Base-by-base conservation (phyloP, 2,797 vertebrate genomes). In the Brachyrhaphis roseni region DNA sequence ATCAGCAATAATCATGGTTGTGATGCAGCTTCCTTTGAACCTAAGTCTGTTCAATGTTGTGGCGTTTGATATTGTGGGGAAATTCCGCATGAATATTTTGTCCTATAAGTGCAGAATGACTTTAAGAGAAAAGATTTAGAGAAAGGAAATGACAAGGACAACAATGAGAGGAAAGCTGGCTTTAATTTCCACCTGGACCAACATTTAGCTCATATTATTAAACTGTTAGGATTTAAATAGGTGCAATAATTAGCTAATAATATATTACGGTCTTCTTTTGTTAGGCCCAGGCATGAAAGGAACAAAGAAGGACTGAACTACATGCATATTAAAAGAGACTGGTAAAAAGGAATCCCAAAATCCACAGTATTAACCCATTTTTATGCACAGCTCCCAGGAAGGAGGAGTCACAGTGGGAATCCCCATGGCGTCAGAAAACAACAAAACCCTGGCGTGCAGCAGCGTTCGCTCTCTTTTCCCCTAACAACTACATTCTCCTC, bases 1-100 rank as follows among this genome's bases (percentile, higher is more conserved):
- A 90, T 89, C 90, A 78, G 75, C 85, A 80, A 84, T 79, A 84
- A 46, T 85, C 70, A 76, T 78, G 73, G 81, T 39, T 82, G 23
- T 55, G 18, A 57, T 75, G 47, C 43, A 72, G 72, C 39, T 78
- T 75, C 66, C 45, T 81, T 78, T 43, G 20, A 68, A 55, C 47
- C 46, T 15, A 77, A 78, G 46, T 76, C 36, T 78, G 59, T 23
- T 12, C 36, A 74, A 20, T 70, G 8, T 53, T 20, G 47, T 20
- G 47, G 1, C 6, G 18, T 49, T 53, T 26, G 26, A 53, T 4
- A 28, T 68, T 75, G 10, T 4, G 70, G 43, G 43, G 26, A 46
- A 28, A 46, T 71, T 8, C 43, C 8, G 0, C 43, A 7, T 13
- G 5, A 43, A 43, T 7, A 41, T 41, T 15, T 43, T 70, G 20